Evolutionary conservation across 2,797 vertebrate genomes (phyloP), one percentile per base, ranked within the genome.

Genomic region (Hirundo rustica): DNA sequence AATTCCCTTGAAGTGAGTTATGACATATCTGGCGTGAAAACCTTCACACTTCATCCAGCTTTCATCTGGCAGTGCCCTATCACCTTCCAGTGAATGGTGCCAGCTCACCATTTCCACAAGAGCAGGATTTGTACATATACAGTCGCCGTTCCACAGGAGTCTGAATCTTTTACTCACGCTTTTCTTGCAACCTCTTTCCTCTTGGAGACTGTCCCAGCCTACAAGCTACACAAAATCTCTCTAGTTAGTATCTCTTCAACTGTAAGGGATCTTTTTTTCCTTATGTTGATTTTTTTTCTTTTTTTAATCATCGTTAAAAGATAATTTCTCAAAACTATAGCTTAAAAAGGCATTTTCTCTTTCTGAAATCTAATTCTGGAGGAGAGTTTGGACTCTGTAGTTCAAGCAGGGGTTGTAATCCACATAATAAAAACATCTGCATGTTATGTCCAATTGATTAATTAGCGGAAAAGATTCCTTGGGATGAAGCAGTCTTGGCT

Each of bases 1-100:
- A 81, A 78, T 95, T 89, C 82, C 29, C 64, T 88, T 68, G 82
- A 90, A 94, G 89, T 80, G 62, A 93, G 38, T 92, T 92, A 93
- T 60, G 73, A 91, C 68, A 74, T 66, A 77, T 47, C 75, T 94
- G 92, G 78, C 85, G n/a, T 58, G 71, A 78, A 91, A 94, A 88
- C 50, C 78, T 73, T 67, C 47, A 5, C 10, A 12, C 26, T 91
- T 61, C 3, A 4, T 70, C 74, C 91, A 91, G 3, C 30, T 72
- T 73, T 89, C 29, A 4, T 76, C 86, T 71, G 68, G 85, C 51
- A 40, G 42, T 93, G 62, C 45, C 55, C 42, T 50, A 0, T 72
- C 58, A 27, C 85, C 77, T 75, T 72, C 25, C 36, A 79, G 68
- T 34, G 51, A 55, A 20, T 4, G n/a, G 32, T 55, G 60, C 70